phyloP scores from a whole-genome alignment of 2,113 vertebrate genomes.

The Oreochromis spilurus region DNA sequence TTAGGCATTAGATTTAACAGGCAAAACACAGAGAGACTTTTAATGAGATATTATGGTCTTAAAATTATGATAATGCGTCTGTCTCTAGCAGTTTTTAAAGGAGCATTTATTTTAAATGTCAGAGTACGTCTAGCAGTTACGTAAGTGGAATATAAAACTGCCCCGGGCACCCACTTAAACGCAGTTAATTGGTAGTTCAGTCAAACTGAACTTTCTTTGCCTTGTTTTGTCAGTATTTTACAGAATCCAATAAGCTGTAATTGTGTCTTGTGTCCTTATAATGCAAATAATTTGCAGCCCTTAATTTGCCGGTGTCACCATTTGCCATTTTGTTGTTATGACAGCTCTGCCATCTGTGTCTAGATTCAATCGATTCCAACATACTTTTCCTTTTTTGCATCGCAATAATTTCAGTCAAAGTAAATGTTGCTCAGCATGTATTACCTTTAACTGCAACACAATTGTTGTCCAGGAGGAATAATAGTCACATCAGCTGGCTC shows the following conservation, averaged over 20 bases:
- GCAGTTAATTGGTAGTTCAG: background rate
- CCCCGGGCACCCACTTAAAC: background rate
- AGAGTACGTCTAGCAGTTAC: background rate
- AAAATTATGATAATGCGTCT: background rate
- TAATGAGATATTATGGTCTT: background rate
- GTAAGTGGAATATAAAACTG: background rate
- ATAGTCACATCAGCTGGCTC: background rate
- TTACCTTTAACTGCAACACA: background rate
- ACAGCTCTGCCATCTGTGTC: background rate
- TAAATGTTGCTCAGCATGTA: background rate
- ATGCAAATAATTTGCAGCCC: background rate
- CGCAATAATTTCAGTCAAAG: background rate
- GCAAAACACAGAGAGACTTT: background rate
- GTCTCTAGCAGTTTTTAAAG: background rate
- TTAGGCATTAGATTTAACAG: background rate
- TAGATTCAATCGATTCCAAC: background rate
- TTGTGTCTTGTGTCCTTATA: background rate
- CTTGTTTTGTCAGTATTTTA: background rate
- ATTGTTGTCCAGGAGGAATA: background rate
- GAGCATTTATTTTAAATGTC: background rate
- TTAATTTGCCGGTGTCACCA: background rate
- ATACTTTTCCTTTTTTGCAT: background rate
- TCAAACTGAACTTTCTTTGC: background rate
- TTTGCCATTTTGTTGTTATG: background rate
- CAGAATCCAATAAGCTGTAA: background rate